Base-by-base conservation (phyloP, 2,797 vertebrate genomes). In the Lagodon rhomboides region DNA sequence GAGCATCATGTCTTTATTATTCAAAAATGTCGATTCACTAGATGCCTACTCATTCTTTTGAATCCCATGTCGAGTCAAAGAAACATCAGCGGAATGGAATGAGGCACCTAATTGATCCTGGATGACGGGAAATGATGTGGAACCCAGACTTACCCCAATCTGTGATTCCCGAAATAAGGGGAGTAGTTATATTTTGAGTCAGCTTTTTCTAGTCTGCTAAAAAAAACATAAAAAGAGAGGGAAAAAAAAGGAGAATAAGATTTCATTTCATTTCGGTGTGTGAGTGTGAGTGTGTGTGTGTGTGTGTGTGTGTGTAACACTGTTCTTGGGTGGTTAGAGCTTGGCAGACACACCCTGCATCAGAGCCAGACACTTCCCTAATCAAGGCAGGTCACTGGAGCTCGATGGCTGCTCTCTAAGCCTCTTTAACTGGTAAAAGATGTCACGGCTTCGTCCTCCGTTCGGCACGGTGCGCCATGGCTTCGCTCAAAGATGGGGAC, bases 391-490 rank as follows among this genome's bases (percentile, higher is more conserved):
- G 91, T 91, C 88, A 87, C 81, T 82, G 74, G 73, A 83, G 81
- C 72, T 79, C 88, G 58, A 88, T 85, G 79, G 82, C 85, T 81
- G 83, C 83, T 64, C 50, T 55, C 81, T 89, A 80, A 92, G 89
- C 88, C 86, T 64, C 59, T 70, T 53, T 93, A 95, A 94, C 80
- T 87, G 77, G 79, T 81, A 89, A 87, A 95, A 93, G 85, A 92
- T 94, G 93, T 88, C 72, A 70, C 0, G 60, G 67, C 79, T 87
- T 89, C 63, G 60, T 53, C 69, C 59, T 70, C 60, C 4, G n/a
- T 80, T 85, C 49, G 17, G 61, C 56, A 25, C 67, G 51, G 68
- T 60, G 15, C 69, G 75, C 59, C 51, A 72, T 72, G 64, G 58
- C 84, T 65, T 84, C 51, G 63, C 65, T 79, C 74, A 77, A 50